phyloP scores from a whole-genome alignment of 1,140 invertebrate genomes.

The Bacillus rossius region DNA sequence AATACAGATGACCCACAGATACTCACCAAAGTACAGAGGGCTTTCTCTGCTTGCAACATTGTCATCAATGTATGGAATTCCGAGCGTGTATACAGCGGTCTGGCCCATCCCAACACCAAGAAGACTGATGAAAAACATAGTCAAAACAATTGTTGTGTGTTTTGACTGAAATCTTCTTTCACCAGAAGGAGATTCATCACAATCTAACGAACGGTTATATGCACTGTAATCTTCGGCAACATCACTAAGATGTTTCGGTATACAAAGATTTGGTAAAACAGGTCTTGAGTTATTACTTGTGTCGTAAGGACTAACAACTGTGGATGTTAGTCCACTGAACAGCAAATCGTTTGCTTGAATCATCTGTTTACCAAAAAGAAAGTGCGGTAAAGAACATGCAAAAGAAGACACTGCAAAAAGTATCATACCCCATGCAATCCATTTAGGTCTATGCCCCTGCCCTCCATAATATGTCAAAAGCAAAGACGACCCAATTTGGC shows the following conservation, averaged over 20 bases:
- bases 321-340: conserved; percentile 39
- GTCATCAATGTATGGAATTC: conserved; percentile 91
- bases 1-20: not conserved
- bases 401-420: conserved; percentile 83
- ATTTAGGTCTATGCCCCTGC: conserved; percentile 89
- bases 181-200: conserved; percentile 29
- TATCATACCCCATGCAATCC: conserved; percentile 92
- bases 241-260: not conserved
- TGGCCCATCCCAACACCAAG: conserved; percentile 89
- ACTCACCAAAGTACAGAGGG: conserved; percentile 87
- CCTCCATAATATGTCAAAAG: conserved; percentile 91
- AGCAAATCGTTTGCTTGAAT: conserved; percentile 56
- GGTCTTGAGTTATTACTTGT: conserved; percentile 34
- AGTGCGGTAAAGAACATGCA: conserved; percentile 78
- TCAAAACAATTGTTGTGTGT: conserved; percentile 70
- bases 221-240: conserved; percentile 9
- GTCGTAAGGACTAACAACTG: conserved; percentile 20
- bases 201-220: conserved; percentile 6
- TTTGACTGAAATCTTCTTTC: conserved; percentile 62
- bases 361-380: conserved; percentile 69
- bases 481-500: conserved; percentile 84
- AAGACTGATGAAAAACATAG: conserved; percentile 81
- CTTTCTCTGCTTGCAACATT: conserved; percentile 88
- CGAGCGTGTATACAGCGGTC: conserved; percentile 88
- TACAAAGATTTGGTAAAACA: conserved; percentile 40